These are phyloP conservation scores for Sceloporus tristichus DNA, from an alignment of 2,113 vertebrate genomes.

Conservation along the genomic window DNA sequence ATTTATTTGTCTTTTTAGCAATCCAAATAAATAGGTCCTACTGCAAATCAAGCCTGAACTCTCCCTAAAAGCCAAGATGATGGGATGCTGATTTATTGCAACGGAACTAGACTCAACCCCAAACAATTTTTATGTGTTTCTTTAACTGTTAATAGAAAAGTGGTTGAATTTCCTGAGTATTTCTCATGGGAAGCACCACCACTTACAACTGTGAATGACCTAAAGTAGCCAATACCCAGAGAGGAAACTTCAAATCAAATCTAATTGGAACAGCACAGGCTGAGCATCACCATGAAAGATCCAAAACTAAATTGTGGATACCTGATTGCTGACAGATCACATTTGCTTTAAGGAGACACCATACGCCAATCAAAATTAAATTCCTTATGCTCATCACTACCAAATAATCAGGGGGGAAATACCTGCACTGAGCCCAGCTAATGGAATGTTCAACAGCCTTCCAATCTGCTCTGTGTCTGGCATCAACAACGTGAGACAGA, in stretches of 20 bases:
- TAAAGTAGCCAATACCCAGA: constrained; percentile 61
- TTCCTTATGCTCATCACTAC: constrained; percentile 69
- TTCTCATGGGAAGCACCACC: constrained; percentile 40
- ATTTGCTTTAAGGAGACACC: constrained; percentile 69
- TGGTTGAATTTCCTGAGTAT: constrained; percentile 58
- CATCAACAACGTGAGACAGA: constrained; percentile 66
- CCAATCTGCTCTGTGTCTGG: constrained; percentile 67
- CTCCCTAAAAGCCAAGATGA: too few relatives aligned
- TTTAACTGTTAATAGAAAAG: constrained; percentile 62
- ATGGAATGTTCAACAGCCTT: constrained; percentile 67
- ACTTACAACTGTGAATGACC: constrained; percentile 45
- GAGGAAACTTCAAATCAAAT: constrained; percentile 70
- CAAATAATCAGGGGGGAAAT: constrained; percentile 49
- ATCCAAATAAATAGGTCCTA: too few relatives aligned
- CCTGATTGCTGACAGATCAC: constrained; percentile 65
- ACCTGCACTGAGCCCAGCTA: constrained; percentile 70
- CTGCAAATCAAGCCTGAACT: too few relatives aligned
- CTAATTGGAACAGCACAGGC: constrained; percentile 52
- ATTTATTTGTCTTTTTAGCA: too few relatives aligned
- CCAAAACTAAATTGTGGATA: constrained; percentile 66
- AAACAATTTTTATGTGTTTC: constrained; percentile 43
- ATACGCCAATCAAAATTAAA: constrained; percentile 64
- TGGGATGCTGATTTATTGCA: constrained; percentile 27
- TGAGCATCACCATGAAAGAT: constrained; percentile 68
- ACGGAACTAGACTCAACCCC: constrained; percentile 52